phyloP scores from a whole-genome alignment of 2,113 vertebrate genomes.

The Thomomys bottae region DNA sequence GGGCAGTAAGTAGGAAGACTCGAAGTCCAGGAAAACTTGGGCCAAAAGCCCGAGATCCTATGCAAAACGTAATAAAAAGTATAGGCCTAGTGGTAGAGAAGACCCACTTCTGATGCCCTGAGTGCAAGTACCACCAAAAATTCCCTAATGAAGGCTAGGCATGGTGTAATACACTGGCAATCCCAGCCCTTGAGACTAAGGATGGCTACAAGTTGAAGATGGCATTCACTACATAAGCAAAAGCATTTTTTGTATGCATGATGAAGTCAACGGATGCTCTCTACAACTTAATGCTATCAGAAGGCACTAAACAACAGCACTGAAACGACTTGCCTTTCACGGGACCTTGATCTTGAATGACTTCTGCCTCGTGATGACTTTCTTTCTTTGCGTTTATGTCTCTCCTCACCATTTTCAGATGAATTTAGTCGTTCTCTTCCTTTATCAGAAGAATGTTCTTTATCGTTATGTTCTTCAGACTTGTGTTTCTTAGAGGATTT shows the following conservation, averaged over 20 bases:
- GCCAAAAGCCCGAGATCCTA: too few species aligned
- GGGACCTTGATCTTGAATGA: conserved; percentile 94
- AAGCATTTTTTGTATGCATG: neutral
- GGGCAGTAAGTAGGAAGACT: too few species aligned
- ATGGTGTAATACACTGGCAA: too few species aligned
- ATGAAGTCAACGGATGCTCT: neutral
- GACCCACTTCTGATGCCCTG: too few species aligned
- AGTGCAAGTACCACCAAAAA: neutral
- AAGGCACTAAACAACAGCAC: neutral
- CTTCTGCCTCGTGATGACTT: conserved; percentile 92
- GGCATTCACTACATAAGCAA: too few species aligned
- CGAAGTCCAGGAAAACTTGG: too few species aligned
- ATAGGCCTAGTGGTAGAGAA: too few species aligned
- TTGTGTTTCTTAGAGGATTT: conserved; percentile 95
- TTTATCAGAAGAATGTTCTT: conserved; percentile 90
- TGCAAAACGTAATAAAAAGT: too few species aligned
- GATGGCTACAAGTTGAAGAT: too few species aligned
- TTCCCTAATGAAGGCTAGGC: too few species aligned
- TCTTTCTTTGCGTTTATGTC: conserved; percentile 94
- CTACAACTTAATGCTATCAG: neutral
- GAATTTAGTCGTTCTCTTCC: conserved; percentile 92
- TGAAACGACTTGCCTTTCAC: conserved; percentile 88
- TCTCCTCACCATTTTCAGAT: conserved; percentile 95
- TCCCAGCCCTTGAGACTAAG: too few species aligned
- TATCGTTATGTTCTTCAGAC: conserved; percentile 91